These are phyloP conservation scores for Heptranchias perlo DNA, from an alignment of 2,113 vertebrate genomes.

Conservation along the genomic window DNA sequence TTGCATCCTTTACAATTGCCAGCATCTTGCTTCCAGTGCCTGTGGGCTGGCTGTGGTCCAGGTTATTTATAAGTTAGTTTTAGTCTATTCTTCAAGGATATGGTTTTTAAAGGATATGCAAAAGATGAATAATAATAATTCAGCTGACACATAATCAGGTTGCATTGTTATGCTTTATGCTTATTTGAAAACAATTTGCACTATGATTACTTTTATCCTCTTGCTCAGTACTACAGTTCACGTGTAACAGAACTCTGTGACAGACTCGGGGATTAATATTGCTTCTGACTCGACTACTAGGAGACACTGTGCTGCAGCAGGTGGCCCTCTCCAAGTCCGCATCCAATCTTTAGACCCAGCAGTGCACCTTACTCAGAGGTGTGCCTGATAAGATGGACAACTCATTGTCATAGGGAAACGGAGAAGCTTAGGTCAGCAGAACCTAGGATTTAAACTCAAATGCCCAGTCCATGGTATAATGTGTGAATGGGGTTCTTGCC, in stretches of 20 bases:
- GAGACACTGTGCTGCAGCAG: too few species aligned
- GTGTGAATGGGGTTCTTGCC: background rate
- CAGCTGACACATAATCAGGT: background rate
- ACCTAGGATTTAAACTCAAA: background rate
- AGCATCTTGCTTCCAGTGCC: background rate
- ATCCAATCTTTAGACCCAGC: too few species aligned
- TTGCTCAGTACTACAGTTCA: background rate
- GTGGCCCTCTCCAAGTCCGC: background rate
- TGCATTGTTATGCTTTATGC: background rate
- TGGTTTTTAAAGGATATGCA: background rate
- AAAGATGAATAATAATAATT: background rate
- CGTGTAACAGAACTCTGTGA: background rate
- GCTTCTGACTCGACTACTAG: background rate
- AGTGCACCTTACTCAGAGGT: background rate
- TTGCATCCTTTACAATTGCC: background rate
- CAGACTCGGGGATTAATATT: background rate
- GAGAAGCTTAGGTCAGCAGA: background rate
- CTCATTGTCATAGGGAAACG: background rate
- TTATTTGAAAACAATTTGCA: background rate
- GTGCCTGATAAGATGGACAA: background rate
- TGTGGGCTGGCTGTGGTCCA: background rate
- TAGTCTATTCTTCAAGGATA: too few species aligned
- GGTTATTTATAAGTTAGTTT: background rate
- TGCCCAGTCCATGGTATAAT: background rate
- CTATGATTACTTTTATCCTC: background rate